Conservation (phyloP, 2,113 vertebrate species). For the Catharus bicknelli region DNA sequence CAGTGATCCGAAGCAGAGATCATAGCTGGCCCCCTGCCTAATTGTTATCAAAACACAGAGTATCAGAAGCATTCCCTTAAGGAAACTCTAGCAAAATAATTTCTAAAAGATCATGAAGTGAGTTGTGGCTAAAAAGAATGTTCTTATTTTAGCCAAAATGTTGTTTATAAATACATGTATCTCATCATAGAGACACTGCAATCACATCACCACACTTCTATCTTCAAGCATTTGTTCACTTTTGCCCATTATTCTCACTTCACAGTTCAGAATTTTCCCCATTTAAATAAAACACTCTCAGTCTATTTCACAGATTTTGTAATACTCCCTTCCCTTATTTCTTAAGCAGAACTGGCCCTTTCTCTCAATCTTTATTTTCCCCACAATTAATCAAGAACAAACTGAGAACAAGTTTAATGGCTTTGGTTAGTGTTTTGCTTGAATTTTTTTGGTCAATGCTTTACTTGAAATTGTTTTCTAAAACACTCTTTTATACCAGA, state of each 20-base stretch:
- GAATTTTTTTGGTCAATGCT: background rate
- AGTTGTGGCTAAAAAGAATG: background rate
- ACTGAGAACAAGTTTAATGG: background rate
- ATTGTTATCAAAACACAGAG: background rate
- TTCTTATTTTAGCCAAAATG: background rate
- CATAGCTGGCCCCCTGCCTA: background rate
- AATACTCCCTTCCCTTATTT: background rate
- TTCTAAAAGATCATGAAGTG: background rate
- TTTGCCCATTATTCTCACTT: background rate
- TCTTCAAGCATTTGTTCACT: background rate
- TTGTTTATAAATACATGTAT: background rate
- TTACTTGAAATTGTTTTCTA: background rate
- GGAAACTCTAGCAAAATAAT: background rate
- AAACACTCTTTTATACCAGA: background rate
- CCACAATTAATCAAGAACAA: background rate
- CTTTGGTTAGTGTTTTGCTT: background rate
- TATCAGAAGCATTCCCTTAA: slow-evolving; percentile 1
- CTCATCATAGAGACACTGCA: background rate
- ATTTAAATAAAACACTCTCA: background rate
- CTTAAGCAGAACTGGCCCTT: background rate
- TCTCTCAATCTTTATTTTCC: background rate
- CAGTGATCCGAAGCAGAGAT: background rate
- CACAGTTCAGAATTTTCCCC: background rate
- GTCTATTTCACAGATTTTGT: background rate
- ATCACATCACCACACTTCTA: background rate